Evolutionary conservation across 2,888 invertebrate genomes (phyloP).

Genomic region (Trissoscelio sp.): DNA sequence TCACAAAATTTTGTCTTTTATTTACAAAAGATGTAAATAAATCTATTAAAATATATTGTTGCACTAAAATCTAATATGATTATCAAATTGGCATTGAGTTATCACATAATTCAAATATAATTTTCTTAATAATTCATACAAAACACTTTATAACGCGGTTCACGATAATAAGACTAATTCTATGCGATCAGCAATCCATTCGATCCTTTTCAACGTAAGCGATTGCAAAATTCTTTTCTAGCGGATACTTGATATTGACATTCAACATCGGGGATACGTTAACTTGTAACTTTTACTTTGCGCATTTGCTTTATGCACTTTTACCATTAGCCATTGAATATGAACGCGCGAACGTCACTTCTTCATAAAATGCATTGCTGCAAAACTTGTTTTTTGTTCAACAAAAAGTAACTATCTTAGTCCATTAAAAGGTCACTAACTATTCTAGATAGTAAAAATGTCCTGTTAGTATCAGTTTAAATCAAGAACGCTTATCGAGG

Average conservation of each 20-base stretch:
- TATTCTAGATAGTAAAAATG: conserved; percentile 32
- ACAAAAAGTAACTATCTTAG: too few species aligned
- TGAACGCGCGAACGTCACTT: conserved; percentile 22
- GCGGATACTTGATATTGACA: conserved; percentile 65
- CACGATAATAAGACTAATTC: conserved; percentile 42
- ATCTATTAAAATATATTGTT: too few species aligned
- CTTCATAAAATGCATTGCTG: conserved; percentile 5
- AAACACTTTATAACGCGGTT: conserved; percentile 33
- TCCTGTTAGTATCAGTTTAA: conserved; percentile 38
- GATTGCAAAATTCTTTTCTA: conserved; percentile 60
- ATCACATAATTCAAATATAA: too few species aligned
- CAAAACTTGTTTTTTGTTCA: too few species aligned
- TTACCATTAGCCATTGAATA: conserved; percentile 38
- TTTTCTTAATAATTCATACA: too few species aligned
- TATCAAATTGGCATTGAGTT: too few species aligned
- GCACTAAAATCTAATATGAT: too few species aligned
- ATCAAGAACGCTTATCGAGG: conserved; percentile 55
- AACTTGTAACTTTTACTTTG: conserved; percentile 60
- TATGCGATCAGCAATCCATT: conserved; percentile 38
- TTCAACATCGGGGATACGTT: conserved; percentile 60
- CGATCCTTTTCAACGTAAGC: conserved; percentile 42
- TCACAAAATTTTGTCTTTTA: too few species aligned
- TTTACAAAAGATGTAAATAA: too few species aligned
- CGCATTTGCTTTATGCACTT: conserved; percentile 46
- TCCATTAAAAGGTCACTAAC: too few species aligned